Conservation (phyloP, 1,140 invertebrate species). For the Drosophila athabasca region DNA sequence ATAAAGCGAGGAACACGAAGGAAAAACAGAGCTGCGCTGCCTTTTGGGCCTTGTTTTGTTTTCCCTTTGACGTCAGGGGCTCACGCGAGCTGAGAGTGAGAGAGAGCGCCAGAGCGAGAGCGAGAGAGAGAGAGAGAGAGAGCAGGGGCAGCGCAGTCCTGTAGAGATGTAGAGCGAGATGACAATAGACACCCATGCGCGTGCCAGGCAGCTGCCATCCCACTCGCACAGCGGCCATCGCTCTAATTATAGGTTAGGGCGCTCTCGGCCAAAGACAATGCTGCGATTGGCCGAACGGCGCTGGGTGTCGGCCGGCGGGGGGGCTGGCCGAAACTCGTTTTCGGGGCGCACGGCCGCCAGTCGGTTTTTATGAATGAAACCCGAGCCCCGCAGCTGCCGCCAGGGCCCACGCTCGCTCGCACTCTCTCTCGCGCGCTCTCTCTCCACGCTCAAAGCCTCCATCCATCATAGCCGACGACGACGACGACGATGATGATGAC, state of each 20-base stretch:
- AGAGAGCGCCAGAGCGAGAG: background rate
- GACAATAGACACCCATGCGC: constrained; percentile 23
- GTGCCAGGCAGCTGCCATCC: constrained; percentile 35
- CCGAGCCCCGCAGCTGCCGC: background rate
- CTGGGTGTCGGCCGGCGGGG: constrained; percentile 21
- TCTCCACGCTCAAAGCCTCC: background rate
- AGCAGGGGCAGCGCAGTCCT: background rate
- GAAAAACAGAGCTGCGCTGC: too few relatives aligned
- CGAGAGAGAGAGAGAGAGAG: constrained; percentile 1
- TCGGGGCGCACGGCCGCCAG: constrained; percentile 28
- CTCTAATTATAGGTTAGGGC: constrained; percentile 82
- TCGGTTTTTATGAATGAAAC: constrained; percentile 59
- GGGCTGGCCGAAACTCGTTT: constrained; percentile 65
- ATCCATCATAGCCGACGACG: too few relatives aligned
- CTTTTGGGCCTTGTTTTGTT: background rate
- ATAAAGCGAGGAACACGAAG: background rate
- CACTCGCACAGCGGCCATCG: constrained; percentile 80
- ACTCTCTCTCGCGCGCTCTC: constrained; percentile 3
- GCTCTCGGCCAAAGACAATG: constrained; percentile 34
- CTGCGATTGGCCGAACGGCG: constrained; percentile 59
- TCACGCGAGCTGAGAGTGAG: constrained; percentile 12
- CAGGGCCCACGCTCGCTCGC: background rate
- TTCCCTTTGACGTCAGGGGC: background rate
- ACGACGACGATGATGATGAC: too few relatives aligned
- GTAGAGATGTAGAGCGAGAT: constrained; percentile 31